These are phyloP conservation scores for Eudyptes chrysolophus DNA, from an alignment of 2,113 vertebrate species.

Conservation along the genomic window DNA sequence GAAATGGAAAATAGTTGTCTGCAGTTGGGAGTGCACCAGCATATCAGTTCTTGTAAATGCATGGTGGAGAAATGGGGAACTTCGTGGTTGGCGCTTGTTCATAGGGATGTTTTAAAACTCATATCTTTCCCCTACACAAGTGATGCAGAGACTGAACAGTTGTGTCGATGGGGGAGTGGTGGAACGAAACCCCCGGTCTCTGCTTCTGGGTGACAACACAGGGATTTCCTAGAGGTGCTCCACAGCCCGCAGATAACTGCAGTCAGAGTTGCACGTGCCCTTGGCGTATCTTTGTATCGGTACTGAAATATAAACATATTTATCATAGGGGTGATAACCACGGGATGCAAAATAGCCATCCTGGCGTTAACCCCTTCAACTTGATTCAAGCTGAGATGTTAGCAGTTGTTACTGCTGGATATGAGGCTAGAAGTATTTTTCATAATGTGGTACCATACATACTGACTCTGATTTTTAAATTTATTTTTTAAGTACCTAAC, in stretches of 20 bases:
- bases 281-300: background rate
- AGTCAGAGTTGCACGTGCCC: background rate
- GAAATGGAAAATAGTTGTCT: background rate
- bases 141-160: background rate
- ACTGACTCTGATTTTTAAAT: background rate
- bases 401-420: background rate
- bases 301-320: rapidly evolving
- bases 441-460: rapidly evolving
- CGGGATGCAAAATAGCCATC: background rate
- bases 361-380: background rate
- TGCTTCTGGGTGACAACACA: background rate
- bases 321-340: background rate
- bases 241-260: background rate
- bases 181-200: background rate
- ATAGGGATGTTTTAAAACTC: rapidly evolving
- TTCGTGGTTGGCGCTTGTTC: rapidly evolving
- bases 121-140: background rate
- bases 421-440: background rate
- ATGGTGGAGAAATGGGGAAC: background rate
- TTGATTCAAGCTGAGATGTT: background rate
- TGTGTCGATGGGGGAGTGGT: background rate
- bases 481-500: background rate
- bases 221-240: background rate
- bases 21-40: background rate
- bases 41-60: background rate